Evolutionary conservation across 1,140 invertebrate genomes (phyloP), one percentile per base, ranked within the genome.

Genomic region (Myzus persicae): DNA sequence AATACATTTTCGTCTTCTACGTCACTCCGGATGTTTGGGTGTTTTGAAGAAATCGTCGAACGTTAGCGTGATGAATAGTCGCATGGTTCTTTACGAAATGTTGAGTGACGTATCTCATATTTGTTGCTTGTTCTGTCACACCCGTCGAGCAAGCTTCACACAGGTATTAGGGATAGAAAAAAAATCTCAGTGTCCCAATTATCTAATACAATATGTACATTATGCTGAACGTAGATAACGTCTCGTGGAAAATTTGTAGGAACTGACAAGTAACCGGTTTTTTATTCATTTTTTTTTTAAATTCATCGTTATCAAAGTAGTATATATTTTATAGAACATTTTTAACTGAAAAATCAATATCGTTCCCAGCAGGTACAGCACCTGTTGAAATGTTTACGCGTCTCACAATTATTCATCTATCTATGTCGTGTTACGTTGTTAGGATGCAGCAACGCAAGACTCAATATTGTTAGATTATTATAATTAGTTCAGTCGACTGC

Each of bases 161-260:
- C 59, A 18, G 59, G 31, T 67, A 67, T 31, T n/a, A 67, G 4
- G 59, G 4, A 76, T n/a, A 18, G 31, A 31, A 76, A 76, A 3
- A 76, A n/a, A 76, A 76, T 76, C 11, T 5, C 4, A n/a, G 59
- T 24, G 14, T 76, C n/a, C 1, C 31, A 36, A 76, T n/a, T 76
- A n/a, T 20, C 59, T n/a, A n/a, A 76, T 76, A 76, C 14, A 6
- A n/a, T 76, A 76, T 18, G 59, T n/a, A 36, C n/a, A n/a, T n/a
- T 36, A 24, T n/a, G 59, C 31, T 76, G 1, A n/a, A n/a, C n/a
- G 31, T 76, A 76, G 59, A n/a, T 76, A 76, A 76, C 4, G 59
- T n/a, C 5, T 14, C 14, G 14, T 5, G 14, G 14, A n/a, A n/a
- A 5, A 8, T 14, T 9, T n/a, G n/a, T n/a, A n/a, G 1, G n/a